Conservation (phyloP, 2,113 vertebrate genomes). For the Xenus cinereus region DNA sequence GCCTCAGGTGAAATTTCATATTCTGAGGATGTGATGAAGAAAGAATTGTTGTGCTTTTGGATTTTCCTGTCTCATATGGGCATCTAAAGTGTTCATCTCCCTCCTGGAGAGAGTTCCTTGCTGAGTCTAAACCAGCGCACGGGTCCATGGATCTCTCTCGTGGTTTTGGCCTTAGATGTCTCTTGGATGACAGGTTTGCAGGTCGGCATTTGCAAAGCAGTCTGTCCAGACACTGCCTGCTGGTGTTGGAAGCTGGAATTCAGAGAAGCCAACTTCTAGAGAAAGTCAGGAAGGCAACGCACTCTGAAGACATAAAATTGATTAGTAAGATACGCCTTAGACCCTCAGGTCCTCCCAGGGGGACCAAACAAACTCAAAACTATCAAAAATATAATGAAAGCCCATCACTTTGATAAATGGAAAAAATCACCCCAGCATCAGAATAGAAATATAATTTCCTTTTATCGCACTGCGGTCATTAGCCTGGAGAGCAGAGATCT, state of each 20-base stretch:
- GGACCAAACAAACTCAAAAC: background rate
- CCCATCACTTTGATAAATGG: background rate
- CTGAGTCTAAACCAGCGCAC: background rate
- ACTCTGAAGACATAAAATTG: background rate
- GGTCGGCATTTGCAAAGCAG: background rate
- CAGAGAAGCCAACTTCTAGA: background rate
- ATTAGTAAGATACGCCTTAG: background rate
- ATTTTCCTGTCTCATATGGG: background rate
- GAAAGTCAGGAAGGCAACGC: background rate
- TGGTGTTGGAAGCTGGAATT: background rate
- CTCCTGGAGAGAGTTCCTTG: background rate
- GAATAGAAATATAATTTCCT: background rate
- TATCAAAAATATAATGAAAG: conserved; percentile 2
- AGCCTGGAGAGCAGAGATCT: background rate
- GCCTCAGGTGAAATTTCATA: background rate
- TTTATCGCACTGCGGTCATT: background rate
- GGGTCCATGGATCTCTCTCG: too few species aligned
- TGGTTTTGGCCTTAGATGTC: background rate
- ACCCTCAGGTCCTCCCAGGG: background rate
- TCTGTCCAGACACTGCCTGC: background rate
- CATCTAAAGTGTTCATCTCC: background rate
- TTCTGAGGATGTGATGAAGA: background rate
- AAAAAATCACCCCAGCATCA: background rate
- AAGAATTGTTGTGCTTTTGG: background rate
- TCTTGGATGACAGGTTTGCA: background rate